phyloP scores from a whole-genome alignment of 2,888 invertebrate genomes.

The Drosophila nigricruria region DNA sequence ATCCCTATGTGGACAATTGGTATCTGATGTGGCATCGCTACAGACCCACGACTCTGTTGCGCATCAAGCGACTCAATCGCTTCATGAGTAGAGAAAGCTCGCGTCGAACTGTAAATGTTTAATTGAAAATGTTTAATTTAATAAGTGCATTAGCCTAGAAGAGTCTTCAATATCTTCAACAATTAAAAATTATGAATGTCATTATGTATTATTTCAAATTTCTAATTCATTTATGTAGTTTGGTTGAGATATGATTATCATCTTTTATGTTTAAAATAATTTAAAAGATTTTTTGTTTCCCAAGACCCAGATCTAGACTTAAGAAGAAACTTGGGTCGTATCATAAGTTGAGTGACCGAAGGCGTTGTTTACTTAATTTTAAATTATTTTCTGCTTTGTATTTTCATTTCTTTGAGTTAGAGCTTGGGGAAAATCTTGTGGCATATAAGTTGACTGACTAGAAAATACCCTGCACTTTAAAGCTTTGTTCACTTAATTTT shows the following conservation, averaged over 20 bases:
- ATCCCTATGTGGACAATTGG: slow-evolving; percentile 47
- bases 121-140: background rate
- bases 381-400: no score
- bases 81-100: no score
- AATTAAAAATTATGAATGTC: background rate
- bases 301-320: no score
- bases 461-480: background rate
- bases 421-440: no score
- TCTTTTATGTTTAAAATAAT: no score
- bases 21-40: slow-evolving; percentile 60
- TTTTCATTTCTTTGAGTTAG: no score
- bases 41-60: slow-evolving; percentile 40
- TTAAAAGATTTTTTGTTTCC: no score
- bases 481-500: background rate
- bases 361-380: no score
- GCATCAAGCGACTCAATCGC: slow-evolving; percentile 25
- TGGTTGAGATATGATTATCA: background rate
- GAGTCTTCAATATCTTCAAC: background rate
- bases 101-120: no score
- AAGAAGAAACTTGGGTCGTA: no score
- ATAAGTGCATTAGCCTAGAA: background rate
- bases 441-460: background rate
- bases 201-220: no score
- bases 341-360: background rate
- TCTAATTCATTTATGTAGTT: background rate